phyloP scores from a whole-genome alignment of 2,888 invertebrate species.

The Hirtodrosophila confusa region DNA sequence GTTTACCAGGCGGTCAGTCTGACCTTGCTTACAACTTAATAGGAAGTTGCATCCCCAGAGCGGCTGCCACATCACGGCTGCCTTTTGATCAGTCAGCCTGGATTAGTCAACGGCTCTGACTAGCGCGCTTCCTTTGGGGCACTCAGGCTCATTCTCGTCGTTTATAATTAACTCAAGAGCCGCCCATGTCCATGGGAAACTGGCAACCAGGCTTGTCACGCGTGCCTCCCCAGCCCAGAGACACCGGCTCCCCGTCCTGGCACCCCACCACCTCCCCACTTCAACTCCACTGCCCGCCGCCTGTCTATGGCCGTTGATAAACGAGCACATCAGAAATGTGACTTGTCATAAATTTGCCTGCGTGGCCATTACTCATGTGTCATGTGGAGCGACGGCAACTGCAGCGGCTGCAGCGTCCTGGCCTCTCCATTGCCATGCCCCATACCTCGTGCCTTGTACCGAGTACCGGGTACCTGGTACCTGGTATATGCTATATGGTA shows the following conservation, averaged over 20 bases:
- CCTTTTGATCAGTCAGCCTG: constrained; percentile 75
- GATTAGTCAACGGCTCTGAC: constrained; percentile 69
- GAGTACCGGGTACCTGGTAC: too few relatives aligned
- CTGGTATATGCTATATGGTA: constrained; percentile 14
- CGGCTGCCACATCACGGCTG: constrained; percentile 26
- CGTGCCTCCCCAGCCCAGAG: constrained; percentile 44
- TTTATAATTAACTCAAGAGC: constrained; percentile 81
- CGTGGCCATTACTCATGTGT: constrained; percentile 82
- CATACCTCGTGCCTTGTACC: constrained; percentile 18
- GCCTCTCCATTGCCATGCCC: constrained; percentile 3
- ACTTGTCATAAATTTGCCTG: constrained; percentile 84
- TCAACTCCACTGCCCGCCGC: constrained; percentile 42
- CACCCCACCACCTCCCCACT: neutral
- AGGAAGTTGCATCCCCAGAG: constrained; percentile 9
- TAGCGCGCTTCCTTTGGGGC: constrained; percentile 57
- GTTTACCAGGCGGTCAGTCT: constrained; percentile 57
- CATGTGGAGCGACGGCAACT: constrained; percentile 66
- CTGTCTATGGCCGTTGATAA: constrained; percentile 77
- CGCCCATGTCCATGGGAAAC: constrained; percentile 58
- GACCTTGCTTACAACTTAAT: constrained; percentile 64
- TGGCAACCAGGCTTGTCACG: constrained; percentile 70
- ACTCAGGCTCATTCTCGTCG: constrained; percentile 58
- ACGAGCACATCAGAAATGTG: constrained; percentile 82
- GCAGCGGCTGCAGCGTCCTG: constrained; percentile 59
- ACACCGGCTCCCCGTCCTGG: neutral